phyloP scores from a whole-genome alignment of 2,113 vertebrate genomes.

The Caracal caracal region DNA sequence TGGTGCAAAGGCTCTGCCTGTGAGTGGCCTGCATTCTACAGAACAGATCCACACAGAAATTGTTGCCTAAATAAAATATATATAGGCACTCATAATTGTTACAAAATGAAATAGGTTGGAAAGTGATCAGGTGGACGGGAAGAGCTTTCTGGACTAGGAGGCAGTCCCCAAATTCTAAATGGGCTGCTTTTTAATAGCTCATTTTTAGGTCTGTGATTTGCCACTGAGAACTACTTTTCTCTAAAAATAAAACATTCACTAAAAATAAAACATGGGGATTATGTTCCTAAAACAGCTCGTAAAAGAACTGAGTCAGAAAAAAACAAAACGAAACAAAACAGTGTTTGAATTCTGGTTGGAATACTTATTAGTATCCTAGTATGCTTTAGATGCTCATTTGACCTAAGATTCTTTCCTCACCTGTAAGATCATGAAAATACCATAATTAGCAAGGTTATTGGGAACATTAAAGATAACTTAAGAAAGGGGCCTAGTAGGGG shows the following conservation, averaged over 20 bases:
- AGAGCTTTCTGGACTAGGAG: not conserved
- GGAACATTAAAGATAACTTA: not conserved
- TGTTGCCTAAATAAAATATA: not conserved
- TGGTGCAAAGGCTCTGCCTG: not conserved
- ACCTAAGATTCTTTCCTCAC: not conserved
- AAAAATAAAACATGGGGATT: not conserved
- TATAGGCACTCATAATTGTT: not conserved
- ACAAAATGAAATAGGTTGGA: not conserved
- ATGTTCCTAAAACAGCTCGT: not conserved
- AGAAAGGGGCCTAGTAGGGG: no score
- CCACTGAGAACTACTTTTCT: not conserved
- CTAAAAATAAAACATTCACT: not conserved
- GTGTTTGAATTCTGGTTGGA: not conserved
- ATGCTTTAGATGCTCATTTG: not conserved
- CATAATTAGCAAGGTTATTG: not conserved
- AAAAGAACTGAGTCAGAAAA: not conserved
- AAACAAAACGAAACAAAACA: not conserved
- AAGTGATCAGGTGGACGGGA: not conserved
- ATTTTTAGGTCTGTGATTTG: not conserved
- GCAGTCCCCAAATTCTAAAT: not conserved
- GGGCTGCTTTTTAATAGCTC: not conserved
- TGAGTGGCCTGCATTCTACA: not conserved
- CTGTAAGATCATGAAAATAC: not conserved
- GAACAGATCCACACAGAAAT: not conserved
- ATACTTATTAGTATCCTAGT: not conserved